Evolutionary conservation across 2,113 vertebrate species (phyloP).

Genomic region (Megaleporinus macrocephalus): DNA sequence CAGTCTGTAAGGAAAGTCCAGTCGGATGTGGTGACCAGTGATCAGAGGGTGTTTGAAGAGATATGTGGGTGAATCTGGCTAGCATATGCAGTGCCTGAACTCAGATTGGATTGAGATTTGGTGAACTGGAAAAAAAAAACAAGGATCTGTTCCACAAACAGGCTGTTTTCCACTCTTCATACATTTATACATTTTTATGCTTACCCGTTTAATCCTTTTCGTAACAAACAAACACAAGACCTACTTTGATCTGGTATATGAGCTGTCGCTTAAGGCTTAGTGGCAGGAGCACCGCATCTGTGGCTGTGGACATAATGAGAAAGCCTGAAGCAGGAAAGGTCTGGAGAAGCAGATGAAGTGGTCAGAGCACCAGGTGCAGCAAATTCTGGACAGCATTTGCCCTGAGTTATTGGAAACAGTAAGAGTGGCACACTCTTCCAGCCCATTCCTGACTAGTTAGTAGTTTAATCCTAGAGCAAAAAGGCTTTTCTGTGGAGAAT

Average conservation of each 20-base stretch:
- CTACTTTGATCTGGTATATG: not conserved
- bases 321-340: not conserved
- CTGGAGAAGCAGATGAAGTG: constrained; percentile 12
- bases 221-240: not conserved
- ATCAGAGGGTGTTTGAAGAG: not conserved
- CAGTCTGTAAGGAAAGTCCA: too few relatives aligned
- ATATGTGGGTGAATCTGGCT: too few relatives aligned
- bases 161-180: not conserved
- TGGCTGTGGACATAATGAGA: not conserved
- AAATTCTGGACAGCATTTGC: not conserved
- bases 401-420: constrained; percentile 1
- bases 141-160: not conserved
- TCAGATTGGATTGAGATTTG: not conserved
- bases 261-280: not conserved
- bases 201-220: not conserved
- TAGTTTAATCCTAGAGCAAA: too few relatives aligned
- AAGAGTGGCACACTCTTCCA: not conserved
- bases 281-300: not conserved
- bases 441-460: not conserved
- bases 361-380: not conserved
- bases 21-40: not conserved
- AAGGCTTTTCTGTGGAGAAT: not conserved
- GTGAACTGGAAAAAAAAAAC: not conserved
- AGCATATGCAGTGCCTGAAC: too few relatives aligned
- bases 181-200: not conserved